Base-by-base conservation (phyloP, 2,113 vertebrate species). In the Bungarus multicinctus region DNA sequence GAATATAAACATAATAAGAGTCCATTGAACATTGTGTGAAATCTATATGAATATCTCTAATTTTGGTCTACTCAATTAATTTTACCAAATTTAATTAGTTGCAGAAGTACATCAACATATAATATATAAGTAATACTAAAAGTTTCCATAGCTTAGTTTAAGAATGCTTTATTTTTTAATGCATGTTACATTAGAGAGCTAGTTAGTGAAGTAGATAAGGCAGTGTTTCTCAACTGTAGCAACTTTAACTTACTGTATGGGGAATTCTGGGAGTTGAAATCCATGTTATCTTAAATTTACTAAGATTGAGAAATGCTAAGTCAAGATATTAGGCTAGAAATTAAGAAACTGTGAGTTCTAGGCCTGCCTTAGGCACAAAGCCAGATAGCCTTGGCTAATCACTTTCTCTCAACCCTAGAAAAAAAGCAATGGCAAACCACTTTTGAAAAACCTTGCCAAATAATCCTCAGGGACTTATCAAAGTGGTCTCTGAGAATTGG, bases 21-120 rank as follows among this genome's bases (percentile, higher is more conserved):
- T 89, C 23, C 11, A 0, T 43, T 89, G 55, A 89, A 30, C 53
- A 8, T 3, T 25, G n/a, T 60, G 20, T 43, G 43, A 55, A 74
- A 74, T 5, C n/a, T 34, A 91, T 8, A 55, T 30, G 4, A 10
- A 27, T n/a, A 22, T 20, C n/a, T 18, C 43, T 93, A 93, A 91
- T 93, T 92, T 90, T 91, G 94, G 89, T 91, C 94, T 94, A 74
- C 93, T 60, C 81, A 95, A 94, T 92, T 52, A 93, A 88, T 96
- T 94, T 94, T 93, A 95, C 89, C 47, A 91, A 54, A 93, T 93
- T 95, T 94, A 96, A 89, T n/a, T 95, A 92, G 94, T 16, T 92
- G 89, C 27, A 0, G 0, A 94, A 94, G 93, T 90, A 96, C 52
- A 89, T 88, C 58, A 95, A 30, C 5, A 11, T n/a, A 54, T 12